Conservation (phyloP, 2,113 vertebrate genomes). For the Dendropsophus ebraccatus region DNA sequence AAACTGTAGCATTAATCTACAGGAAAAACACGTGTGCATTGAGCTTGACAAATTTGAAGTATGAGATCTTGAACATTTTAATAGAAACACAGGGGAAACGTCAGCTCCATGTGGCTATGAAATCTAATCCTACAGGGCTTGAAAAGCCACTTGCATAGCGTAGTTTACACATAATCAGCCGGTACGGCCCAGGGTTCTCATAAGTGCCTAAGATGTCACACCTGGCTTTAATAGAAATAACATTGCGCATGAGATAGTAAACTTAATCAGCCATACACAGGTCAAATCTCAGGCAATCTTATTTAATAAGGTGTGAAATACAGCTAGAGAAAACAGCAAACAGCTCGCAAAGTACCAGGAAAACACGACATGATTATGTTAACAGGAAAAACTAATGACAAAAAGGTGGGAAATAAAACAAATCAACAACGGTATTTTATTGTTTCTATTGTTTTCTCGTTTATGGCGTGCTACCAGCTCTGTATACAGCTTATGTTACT, state of each 20-base stretch:
- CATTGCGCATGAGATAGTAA: constrained; percentile 54
- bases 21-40: constrained; percentile 51
- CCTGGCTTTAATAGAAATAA: constrained; percentile 58
- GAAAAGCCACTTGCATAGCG: constrained; percentile 53
- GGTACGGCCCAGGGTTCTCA: constrained; percentile 42
- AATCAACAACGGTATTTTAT: constrained; percentile 20
- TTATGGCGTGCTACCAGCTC: background rate
- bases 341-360: constrained; percentile 51
- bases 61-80: constrained; percentile 52
- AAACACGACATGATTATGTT: constrained; percentile 47
- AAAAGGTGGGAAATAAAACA: constrained; percentile 26
- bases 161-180: constrained; percentile 58
- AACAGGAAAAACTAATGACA: constrained; percentile 37
- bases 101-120: constrained; percentile 56
- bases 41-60: constrained; percentile 50
- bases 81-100: constrained; percentile 54
- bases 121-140: constrained; percentile 49
- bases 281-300: constrained; percentile 54
- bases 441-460: constrained; percentile 24
- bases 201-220: constrained; percentile 56
- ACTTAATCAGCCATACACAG: constrained; percentile 55
- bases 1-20: constrained; percentile 48
- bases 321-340: constrained; percentile 41
- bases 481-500: background rate
- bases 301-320: constrained; percentile 59